Evolutionary conservation across 2,113 vertebrate genomes (phyloP).

Genomic region (Rhinolophus ferrumequinum): DNA sequence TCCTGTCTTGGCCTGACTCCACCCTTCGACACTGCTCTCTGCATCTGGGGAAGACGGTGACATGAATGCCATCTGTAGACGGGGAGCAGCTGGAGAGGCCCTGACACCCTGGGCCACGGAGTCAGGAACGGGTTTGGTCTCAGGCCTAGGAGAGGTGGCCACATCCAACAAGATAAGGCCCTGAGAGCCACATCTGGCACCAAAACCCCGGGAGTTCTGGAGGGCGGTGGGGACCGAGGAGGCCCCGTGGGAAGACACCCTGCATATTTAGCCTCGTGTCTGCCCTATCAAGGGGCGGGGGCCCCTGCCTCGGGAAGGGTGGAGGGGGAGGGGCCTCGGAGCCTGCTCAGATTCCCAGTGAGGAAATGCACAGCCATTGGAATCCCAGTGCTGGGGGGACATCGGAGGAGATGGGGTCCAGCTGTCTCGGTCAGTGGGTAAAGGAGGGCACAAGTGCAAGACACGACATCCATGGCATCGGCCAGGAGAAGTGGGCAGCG

Average conservation of each 20-base stretch:
- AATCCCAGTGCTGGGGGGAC: rapidly evolving
- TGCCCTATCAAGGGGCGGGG: neutral
- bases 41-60: neutral
- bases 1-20: neutral
- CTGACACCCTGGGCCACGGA: neutral
- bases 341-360: neutral
- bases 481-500: neutral
- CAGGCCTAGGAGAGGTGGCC: too few species aligned
- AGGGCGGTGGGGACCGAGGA: neutral
- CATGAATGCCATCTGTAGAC: rapidly evolving
- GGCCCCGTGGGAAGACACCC: neutral
- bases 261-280: neutral
- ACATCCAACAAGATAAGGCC: neutral
- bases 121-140: rapidly evolving
- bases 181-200: neutral
- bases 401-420: neutral
- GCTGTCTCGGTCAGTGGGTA: neutral
- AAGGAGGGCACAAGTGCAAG: neutral
- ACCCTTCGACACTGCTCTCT: neutral
- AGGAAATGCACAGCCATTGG: neutral
- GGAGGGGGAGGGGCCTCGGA: rapidly evolving
- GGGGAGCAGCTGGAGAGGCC: neutral
- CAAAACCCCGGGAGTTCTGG: rapidly evolving
- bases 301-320: neutral
- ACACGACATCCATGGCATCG: neutral